Evolutionary conservation across 2,888 invertebrate genomes (phyloP).

Genomic region (Tipula lateralis): DNA sequence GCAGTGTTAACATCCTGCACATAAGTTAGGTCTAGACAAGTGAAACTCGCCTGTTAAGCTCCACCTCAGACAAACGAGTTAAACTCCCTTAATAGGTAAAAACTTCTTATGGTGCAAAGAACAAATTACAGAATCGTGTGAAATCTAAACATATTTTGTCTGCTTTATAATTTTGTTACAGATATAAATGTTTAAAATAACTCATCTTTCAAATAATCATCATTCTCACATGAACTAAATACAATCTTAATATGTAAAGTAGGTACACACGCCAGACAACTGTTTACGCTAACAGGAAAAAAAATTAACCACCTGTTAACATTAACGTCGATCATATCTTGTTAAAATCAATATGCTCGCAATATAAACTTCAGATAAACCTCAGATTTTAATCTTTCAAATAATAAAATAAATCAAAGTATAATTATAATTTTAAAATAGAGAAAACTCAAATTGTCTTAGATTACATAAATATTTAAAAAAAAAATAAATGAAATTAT

Average conservation of each 20-base stretch:
- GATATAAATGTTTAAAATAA: no score
- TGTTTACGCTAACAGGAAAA: neutral
- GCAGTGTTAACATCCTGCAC: no score
- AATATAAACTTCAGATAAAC: neutral
- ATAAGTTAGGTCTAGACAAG: no score
- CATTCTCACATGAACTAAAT: neutral
- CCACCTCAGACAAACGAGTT: no score
- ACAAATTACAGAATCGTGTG: no score
- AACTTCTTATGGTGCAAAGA: no score
- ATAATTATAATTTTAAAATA: neutral
- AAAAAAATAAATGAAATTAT: neutral
- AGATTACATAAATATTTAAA: neutral
- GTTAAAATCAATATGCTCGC: neutral
- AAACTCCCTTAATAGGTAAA: no score
- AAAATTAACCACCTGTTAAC: neutral
- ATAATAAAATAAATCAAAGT: neutral
- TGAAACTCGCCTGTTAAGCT: no score
- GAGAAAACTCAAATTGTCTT: neutral
- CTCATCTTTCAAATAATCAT: neutral
- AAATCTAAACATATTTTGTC: no score
- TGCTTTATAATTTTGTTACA: no score
- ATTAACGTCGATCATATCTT: neutral
- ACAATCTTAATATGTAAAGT: neutral
- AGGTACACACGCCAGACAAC: neutral
- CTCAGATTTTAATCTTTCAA: neutral